phyloP scores from a whole-genome alignment of 2,888 invertebrate species.

The Lepidochitona cinerea region DNA sequence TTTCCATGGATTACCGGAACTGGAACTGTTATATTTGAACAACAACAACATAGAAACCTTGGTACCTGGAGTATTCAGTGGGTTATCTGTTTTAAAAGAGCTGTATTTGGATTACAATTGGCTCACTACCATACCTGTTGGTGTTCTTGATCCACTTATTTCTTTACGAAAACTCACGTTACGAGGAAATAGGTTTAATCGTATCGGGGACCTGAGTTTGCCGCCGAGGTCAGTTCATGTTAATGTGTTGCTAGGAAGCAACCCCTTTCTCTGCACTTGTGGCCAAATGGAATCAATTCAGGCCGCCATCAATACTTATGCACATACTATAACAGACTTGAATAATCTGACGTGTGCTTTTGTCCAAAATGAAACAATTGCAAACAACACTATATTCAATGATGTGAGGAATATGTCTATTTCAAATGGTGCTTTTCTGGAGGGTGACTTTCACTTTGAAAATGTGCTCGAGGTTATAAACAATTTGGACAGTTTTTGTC shows the following conservation, averaged over 20 bases:
- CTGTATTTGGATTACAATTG: neutral
- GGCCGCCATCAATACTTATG: neutral
- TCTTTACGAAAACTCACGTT: neutral
- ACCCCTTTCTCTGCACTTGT: conserved; percentile 1
- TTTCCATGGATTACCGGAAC: neutral
- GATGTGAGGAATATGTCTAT: neutral
- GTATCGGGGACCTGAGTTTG: neutral
- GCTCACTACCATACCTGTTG: neutral
- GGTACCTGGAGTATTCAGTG: neutral
- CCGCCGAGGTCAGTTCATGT: neutral
- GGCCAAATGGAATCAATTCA: neutral
- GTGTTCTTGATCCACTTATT: neutral
- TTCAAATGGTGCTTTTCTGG: neutral
- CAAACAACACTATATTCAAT: neutral
- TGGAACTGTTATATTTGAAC: neutral
- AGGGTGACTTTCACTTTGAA: neutral
- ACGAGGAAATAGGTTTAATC: neutral
- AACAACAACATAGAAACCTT: neutral
- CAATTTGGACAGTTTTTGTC: neutral
- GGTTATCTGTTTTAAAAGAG: neutral
- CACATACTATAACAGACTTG: neutral
- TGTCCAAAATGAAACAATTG: neutral
- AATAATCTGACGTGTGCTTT: neutral
- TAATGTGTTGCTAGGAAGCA: neutral
- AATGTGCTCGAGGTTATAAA: neutral